Evolutionary conservation across 2,113 vertebrate genomes (phyloP).

Genomic region (Sterrhoptilus dennistouni): DNA sequence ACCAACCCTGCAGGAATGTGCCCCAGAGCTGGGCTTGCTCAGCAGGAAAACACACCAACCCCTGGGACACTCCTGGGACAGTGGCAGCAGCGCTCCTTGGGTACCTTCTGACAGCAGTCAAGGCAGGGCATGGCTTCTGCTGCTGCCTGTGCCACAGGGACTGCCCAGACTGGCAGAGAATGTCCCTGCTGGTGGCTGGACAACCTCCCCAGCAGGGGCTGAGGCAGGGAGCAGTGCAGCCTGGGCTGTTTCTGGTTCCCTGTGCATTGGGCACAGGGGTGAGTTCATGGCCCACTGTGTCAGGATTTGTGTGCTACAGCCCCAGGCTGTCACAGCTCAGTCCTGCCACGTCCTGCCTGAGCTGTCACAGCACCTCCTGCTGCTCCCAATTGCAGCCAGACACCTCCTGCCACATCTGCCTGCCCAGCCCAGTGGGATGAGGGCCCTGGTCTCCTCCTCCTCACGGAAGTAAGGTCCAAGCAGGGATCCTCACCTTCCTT

Average conservation of each 20-base stretch:
- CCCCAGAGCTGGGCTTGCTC: not conserved
- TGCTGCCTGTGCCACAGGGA: not conserved
- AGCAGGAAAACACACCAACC: not conserved
- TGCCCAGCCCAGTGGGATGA: not conserved
- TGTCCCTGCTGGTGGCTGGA: not conserved
- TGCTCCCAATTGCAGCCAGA: fast-evolving
- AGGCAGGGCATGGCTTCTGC: not conserved
- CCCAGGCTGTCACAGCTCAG: not conserved
- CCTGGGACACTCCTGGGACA: fast-evolving
- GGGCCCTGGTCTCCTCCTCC: not conserved
- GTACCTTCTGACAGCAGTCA: not conserved
- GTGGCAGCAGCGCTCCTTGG: not conserved
- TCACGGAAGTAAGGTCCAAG: not conserved
- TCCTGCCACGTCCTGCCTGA: not conserved
- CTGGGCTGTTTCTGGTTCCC: not conserved
- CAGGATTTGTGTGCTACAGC: not conserved
- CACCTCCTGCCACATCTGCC: not conserved
- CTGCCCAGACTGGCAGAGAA: not conserved
- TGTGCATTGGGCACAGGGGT: fast-evolving
- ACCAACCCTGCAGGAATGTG: not conserved
- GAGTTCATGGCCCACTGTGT: fast-evolving
- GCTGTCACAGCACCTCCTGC: not conserved
- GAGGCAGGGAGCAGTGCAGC: not conserved
- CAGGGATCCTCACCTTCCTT: not conserved
- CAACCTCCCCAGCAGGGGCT: fast-evolving